Evolutionary conservation across 1,140 invertebrate species (phyloP), one percentile per base, ranked within the genome.

Genomic region (Ips nitidus): DNA sequence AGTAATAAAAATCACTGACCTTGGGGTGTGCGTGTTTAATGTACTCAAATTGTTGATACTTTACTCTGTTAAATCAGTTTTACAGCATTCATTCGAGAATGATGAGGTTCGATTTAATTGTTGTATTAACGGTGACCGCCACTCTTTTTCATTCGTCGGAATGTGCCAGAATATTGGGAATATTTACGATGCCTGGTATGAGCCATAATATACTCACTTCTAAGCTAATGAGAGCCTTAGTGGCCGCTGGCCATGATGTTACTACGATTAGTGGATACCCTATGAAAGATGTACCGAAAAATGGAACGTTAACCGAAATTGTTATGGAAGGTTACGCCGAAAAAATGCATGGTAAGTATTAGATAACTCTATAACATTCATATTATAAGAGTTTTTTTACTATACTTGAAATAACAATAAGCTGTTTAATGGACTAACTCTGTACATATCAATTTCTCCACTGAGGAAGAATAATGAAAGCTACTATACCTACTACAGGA

Each of bases 151-250:
- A 37, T 55, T 37, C 6, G 37, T 55, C n/a, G 39, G 52, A 65
- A 65, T 42, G 63, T 47, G 64, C 64, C 5, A 61, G 50, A 22
- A 89, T 93, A 72, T 79, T 92, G 38, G 88, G 84, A 0, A 75
- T 90, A 38, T 87, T 90, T 74, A 85, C 86, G 1, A 85, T 88
- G 67, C 80, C 83, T 1, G 86, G 88, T 1, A 86, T 83, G 42
- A 91, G 89, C 76, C 90, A 93, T 75, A 89, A 90, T 73, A 82
- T 85, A 39, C 85, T 89, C 8, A 87, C 87, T 72, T 81, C 86
- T 45, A 85, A 86, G 1, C 75, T 92, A 2, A 80, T 91, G 1
- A 83, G 83, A 37, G 88, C 86, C 64, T 74, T 93, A 42, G 84
- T 85, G 1, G 81, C 79, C 63, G 82, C 86, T 2, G 89, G 89